Base-by-base conservation (phyloP, 2,113 vertebrate species). In the Ammodramus savannarum region DNA sequence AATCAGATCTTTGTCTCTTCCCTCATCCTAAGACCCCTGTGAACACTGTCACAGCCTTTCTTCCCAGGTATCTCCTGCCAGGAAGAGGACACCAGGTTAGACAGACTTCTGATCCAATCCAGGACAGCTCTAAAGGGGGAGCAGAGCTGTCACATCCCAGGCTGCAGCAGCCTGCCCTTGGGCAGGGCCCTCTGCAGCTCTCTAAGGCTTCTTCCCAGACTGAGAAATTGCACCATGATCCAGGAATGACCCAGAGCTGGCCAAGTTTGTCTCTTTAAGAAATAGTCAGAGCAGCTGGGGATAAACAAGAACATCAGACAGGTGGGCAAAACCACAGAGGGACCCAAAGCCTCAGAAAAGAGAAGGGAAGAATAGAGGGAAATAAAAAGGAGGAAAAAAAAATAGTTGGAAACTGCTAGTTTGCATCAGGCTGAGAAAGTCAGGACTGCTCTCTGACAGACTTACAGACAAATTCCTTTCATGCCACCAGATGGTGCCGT, bases 401-500 rank as follows among this genome's bases (percentile, higher is more conserved):
- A 29, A 19, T 3, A 32, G 11, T 11, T 59, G 41, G 26, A 59
- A 87, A 79, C 26, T 19, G 20, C 20, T 62, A 13, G 12, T 52
- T 68, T 43, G 8, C 41, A 23, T 31, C 18, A 26, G 51, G 11
- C 25, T 36, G 58, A 61, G 31, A 23, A 69, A 62, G 46, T 31
- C 41, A 19, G 44, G 54, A n/a, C 25, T 26, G 58, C n/a, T 36
- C 20, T 34, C 29, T 3, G 4, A 31, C 31, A 78, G 54, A 51
- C 3, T 0, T n/a, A 46, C 2, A 1, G 80, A 59, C 74, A 21
- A 81, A 78, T 19, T 59, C 52, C 36, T 46, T 32, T 52, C 36
- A 2, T 1, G 52, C 95, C 95, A 93, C 73, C 89, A 96, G 96
- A 82, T 92, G 96, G 96, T 80, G 95, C 89, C 86, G 27, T 95